phyloP scores from a whole-genome alignment of 1,140 invertebrate genomes.

The Pachyrhynchus sulphureomaculatus region DNA sequence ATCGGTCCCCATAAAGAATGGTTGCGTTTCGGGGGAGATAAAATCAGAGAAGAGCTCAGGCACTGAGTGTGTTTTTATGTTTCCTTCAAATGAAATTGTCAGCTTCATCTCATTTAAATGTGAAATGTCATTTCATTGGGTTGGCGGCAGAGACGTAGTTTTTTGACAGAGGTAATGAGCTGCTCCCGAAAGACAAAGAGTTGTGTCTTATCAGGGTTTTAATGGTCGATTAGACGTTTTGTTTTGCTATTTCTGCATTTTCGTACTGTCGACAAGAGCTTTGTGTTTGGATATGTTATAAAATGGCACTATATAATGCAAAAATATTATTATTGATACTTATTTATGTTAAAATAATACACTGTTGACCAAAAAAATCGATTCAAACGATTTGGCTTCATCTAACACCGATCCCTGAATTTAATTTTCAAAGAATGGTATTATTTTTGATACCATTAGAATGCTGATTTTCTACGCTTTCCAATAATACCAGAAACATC shows the following conservation, averaged over 20 bases:
- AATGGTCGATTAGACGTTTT: constrained; percentile 6
- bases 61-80: constrained; percentile 17
- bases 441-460: no score
- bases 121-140: constrained; percentile 17
- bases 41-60: constrained; percentile 1
- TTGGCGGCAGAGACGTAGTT: not conserved
- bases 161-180: constrained; percentile 4
- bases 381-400: no score
- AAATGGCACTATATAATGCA: no score
- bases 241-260: not conserved
- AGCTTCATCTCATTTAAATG: constrained; percentile 16
- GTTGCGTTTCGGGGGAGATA: constrained; percentile 17
- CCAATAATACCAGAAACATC: no score
- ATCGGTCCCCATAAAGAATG: constrained; percentile 9
- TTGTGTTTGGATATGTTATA: no score
- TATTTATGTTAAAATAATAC: no score
- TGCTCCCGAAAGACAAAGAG: not conserved
- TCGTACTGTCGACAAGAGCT: no score
- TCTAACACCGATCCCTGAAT: no score
- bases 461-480: no score
- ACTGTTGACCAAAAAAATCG: no score
- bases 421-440: no score
- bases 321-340: no score
- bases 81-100: constrained; percentile 17
- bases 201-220: not conserved